Conservation (phyloP, 2,888 invertebrate species). For the Nephrotoma flavescens region DNA sequence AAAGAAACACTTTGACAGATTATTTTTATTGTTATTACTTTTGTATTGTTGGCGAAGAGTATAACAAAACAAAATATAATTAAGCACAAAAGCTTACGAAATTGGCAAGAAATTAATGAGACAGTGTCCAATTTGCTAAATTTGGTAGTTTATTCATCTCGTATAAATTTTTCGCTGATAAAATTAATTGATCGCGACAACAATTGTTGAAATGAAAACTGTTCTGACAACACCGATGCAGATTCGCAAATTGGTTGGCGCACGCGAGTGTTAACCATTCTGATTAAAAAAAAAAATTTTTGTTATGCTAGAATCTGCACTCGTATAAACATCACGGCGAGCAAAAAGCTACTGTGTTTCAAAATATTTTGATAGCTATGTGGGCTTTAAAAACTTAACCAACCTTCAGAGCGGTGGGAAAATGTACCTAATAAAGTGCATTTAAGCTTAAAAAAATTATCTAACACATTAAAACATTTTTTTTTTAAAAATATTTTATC, state of each 20-base stretch:
- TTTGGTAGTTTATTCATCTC: neutral
- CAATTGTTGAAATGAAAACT: neutral
- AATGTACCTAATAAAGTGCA: neutral
- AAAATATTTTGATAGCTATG: neutral
- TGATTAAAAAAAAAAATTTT: no score
- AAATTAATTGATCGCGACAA: neutral
- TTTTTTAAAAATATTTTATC: no score
- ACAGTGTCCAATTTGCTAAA: neutral
- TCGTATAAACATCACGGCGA: no score
- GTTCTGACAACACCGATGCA: neutral
- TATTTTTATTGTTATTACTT: neutral
- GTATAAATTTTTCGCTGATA: neutral
- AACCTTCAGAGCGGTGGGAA: neutral
- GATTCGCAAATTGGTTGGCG: neutral
- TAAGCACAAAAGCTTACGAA: neutral
- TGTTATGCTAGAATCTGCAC: no score
- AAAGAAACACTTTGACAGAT: neutral
- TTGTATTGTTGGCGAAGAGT: neutral
- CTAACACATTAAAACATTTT: no score
- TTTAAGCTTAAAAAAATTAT: no score
- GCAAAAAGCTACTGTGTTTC: no score
- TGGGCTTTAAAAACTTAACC: no score
- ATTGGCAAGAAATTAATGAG: neutral
- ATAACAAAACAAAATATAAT: neutral
- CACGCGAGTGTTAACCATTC: neutral